Conservation (phyloP, 2,797 vertebrate genomes). For the Cyprinella venusta region DNA sequence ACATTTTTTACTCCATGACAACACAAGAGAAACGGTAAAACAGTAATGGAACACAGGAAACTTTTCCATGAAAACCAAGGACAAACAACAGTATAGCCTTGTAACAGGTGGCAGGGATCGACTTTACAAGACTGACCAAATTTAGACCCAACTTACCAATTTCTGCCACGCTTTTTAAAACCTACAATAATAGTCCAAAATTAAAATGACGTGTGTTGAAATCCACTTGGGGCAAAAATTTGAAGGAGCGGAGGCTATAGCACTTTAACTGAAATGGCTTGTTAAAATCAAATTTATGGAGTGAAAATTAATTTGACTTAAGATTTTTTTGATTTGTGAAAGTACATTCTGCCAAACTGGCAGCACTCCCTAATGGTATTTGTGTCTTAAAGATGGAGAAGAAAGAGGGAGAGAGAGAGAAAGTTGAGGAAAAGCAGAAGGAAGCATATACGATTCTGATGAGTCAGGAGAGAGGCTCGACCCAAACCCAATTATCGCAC, state of each 20-base stretch:
- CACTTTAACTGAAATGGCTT: neutral
- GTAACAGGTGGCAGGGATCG: no score
- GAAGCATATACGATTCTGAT: conserved; percentile 67
- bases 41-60: no score
- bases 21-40: no score
- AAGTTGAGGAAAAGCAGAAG: conserved; percentile 49
- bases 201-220: neutral
- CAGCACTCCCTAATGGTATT: conserved; percentile 64
- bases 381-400: conserved; percentile 57
- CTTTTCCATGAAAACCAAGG: no score
- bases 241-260: neutral
- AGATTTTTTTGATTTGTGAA: conserved; percentile 58
- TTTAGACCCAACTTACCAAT: neutral
- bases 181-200: neutral
- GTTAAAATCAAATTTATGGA: neutral
- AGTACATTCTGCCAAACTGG: conserved; percentile 50
- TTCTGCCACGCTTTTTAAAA: neutral
- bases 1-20: neutral
- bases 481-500: conserved; percentile 56
- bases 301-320: conserved; percentile 10
- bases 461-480: conserved; percentile 65
- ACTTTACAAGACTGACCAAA: neutral
- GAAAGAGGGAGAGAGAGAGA: neutral
- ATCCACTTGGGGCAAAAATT: neutral
- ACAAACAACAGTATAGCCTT: no score